A percentile compares a stretch with the other conserved stretches of the same genome.
These are phyloP conservation scores for Dasyprocta punctata DNA, from an alignment of 2,113 vertebrate genomes.

Conservation along the genomic window DNA sequence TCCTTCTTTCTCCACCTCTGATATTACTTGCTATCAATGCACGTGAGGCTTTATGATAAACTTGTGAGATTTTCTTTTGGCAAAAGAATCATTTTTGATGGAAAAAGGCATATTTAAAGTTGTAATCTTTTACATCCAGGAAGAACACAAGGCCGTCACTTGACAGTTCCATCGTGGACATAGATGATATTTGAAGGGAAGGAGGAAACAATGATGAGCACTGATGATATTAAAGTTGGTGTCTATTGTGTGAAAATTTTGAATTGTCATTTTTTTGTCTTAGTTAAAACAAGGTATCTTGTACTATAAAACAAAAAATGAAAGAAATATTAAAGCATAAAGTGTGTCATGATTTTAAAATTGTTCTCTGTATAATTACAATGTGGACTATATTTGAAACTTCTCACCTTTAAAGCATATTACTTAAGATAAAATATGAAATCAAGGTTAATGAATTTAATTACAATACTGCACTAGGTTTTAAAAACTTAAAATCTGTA, in stretches of 20 bases:
- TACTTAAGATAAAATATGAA: neutral
- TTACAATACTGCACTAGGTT: conserved; percentile 3
- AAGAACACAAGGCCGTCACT: conserved; percentile 78
- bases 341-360: neutral
- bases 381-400: neutral
- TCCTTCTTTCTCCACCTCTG: no score
- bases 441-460: conserved; percentile 12
- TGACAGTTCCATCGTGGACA: conserved; percentile 84
- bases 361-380: neutral
- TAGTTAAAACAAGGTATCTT: neutral
- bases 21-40: no score
- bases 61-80: no score
- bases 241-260: neutral
- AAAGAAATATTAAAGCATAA: neutral
- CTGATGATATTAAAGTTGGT: conserved; percentile 84
- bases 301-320: neutral
- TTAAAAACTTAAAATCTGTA: neutral
- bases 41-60: no score
- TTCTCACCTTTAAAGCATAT: neutral
- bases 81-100: no score
- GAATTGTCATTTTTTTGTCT: neutral
- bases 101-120: no score
- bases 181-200: conserved; percentile 85
- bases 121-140: conserved; percentile 81
- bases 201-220: conserved; percentile 84